These are phyloP conservation scores for Rhinogobio ventralis DNA, from an alignment of 2,797 vertebrate genomes.

Conservation along the genomic window DNA sequence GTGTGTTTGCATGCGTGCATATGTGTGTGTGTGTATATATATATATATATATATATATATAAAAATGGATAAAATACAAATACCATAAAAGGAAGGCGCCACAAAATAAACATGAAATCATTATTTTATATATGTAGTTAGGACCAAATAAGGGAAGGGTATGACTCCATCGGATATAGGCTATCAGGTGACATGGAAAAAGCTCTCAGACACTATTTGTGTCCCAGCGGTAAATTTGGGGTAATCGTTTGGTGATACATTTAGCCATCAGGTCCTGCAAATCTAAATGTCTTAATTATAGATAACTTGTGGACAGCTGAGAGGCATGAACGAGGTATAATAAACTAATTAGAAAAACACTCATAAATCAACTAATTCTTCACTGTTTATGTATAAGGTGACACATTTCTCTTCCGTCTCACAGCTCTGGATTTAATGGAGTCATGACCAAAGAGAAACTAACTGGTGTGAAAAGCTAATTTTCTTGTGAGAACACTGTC, in stretches of 20 bases:
- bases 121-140: conserved; percentile 13
- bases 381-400: conserved; percentile 19
- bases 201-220: conserved; percentile 40
- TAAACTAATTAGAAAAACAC: conserved; percentile 7
- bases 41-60: neutral
- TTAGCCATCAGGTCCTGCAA: conserved; percentile 25
- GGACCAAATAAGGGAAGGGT: conserved; percentile 25
- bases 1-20: too few relatives aligned
- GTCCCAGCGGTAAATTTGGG: conserved; percentile 19
- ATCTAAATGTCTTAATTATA: conserved; percentile 22
- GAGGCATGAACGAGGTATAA: neutral
- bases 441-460: conserved; percentile 53
- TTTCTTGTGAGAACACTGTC: conserved; percentile 58
- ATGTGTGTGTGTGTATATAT: too few relatives aligned
- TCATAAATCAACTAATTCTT: neutral
- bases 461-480: conserved; percentile 57
- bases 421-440: conserved; percentile 43
- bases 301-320: conserved; percentile 23
- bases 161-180: conserved; percentile 5
- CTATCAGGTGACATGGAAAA: conserved; percentile 30
- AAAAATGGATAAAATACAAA: too few relatives aligned
- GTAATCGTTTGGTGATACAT: conserved; percentile 20
- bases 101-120: conserved; percentile 11
- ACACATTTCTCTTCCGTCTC: conserved; percentile 35
- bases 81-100: neutral